Conservation (phyloP, 2,888 invertebrate species). For the Trachelus tabidus region DNA sequence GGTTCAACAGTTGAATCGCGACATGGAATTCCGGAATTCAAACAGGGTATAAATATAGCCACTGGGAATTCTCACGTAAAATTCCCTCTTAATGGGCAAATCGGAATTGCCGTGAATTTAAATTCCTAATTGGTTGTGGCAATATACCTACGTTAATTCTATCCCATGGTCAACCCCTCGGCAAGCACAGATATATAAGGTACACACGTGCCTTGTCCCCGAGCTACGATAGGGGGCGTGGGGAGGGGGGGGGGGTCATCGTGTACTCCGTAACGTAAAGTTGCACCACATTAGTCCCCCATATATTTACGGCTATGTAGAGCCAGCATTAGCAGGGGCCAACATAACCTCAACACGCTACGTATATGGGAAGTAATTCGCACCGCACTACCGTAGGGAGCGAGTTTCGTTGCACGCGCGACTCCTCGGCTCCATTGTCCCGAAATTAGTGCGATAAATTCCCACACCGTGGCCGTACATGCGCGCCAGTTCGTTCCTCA, state of each 20-base stretch:
- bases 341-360: conserved; percentile 41
- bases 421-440: conserved; percentile 40
- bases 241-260: conserved; percentile 37
- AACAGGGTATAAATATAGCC: background rate
- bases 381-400: conserved; percentile 26
- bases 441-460: conserved; percentile 56
- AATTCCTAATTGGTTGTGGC: conserved; percentile 52
- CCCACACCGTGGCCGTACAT: conserved; percentile 16
- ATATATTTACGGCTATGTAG: conserved; percentile 54
- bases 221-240: background rate
- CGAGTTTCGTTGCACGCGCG: conserved; percentile 2
- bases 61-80: conserved; percentile 12
- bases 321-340: conserved; percentile 40
- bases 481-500: conserved; percentile 13
- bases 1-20: background rate
- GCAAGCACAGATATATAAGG: background rate
- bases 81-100: conserved; percentile 37
- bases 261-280: conserved; percentile 49
- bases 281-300: conserved; percentile 55
- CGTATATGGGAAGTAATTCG: conserved; percentile 52
- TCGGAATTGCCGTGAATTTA: conserved; percentile 48
- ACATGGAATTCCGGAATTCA: background rate
- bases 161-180: too few relatives aligned
- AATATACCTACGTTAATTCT: conserved; percentile 9
- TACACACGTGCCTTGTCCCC: conserved; percentile 1